Evolutionary conservation across 2,113 vertebrate species (phyloP).

Genomic region (Apaloderma vittatum): DNA sequence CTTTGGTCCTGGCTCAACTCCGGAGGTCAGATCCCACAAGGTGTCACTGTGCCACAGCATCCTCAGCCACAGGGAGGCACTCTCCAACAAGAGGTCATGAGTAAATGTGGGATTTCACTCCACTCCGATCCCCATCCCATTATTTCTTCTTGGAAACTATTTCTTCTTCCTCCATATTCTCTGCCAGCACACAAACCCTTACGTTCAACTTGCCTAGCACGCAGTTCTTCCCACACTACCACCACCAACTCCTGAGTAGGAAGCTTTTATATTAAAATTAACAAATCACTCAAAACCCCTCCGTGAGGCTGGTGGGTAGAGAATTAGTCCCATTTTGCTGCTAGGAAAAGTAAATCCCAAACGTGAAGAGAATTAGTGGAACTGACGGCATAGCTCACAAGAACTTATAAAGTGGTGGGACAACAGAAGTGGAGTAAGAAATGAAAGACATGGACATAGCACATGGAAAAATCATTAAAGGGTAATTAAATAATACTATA

Average conservation of each 20-base stretch:
- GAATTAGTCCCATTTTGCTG: not conserved
- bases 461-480: not conserved
- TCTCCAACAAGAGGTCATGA: not conserved
- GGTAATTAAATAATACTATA: not conserved
- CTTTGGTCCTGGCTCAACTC: not conserved
- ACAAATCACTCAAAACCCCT: not conserved
- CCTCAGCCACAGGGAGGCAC: slow-evolving; percentile 55
- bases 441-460: not conserved
- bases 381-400: not conserved
- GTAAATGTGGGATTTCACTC: rapidly evolving
- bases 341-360: not conserved
- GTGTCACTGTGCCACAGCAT: not conserved
- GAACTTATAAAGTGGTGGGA: not conserved
- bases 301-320: not conserved
- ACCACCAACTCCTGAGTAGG: not conserved
- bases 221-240: not conserved
- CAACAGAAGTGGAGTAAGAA: not conserved
- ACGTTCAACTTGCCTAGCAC: not conserved
- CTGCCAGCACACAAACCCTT: not conserved
- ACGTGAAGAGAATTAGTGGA: not conserved
- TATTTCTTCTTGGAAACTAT: not conserved
- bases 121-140: rapidly evolving
- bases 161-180: not conserved
- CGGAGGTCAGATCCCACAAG: not conserved
- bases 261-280: slow-evolving; percentile 21